Conservation (phyloP, 2,888 invertebrate species). For the Bugula neritina region DNA sequence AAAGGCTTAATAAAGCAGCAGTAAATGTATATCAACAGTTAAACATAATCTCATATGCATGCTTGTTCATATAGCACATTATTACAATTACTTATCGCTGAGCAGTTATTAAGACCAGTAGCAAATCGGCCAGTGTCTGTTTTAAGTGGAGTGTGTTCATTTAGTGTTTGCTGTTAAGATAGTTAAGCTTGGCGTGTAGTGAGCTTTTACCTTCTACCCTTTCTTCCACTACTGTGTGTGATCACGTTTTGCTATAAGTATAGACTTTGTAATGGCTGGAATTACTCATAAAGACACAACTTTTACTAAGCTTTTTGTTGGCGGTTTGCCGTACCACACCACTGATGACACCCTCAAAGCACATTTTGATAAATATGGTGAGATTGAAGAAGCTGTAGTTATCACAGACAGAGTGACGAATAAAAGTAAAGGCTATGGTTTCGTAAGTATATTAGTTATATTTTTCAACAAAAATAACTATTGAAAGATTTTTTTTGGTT, state of each 20-base stretch:
- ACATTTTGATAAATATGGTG: conserved; percentile 92
- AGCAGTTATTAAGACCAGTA: not conserved
- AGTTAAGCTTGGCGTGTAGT: not conserved
- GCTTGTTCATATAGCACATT: not conserved
- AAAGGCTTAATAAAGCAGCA: not conserved
- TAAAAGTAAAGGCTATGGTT: conserved; percentile 95
- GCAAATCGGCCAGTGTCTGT: not conserved
- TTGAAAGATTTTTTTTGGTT: too few relatives aligned
- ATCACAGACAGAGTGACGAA: conserved; percentile 95
- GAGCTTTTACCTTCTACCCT: not conserved
- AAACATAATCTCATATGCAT: not conserved
- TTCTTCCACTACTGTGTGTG: not conserved
- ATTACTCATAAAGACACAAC: conserved; percentile 84
- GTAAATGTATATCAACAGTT: not conserved
- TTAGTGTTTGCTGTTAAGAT: not conserved
- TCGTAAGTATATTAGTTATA: conserved; percentile 75
- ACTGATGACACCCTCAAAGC: conserved; percentile 90
- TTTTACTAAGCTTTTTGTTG: conserved; percentile 95
- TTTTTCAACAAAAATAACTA: too few relatives aligned
- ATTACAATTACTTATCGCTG: not conserved
- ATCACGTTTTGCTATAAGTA: not conserved
- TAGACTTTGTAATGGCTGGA: conserved; percentile 16
- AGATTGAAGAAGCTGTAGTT: conserved; percentile 96
- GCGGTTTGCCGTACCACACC: conserved; percentile 93
- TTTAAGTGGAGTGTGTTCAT: not conserved